Base-by-base conservation (phyloP, 1,140 invertebrate species). In the Drosophila repletoides region DNA sequence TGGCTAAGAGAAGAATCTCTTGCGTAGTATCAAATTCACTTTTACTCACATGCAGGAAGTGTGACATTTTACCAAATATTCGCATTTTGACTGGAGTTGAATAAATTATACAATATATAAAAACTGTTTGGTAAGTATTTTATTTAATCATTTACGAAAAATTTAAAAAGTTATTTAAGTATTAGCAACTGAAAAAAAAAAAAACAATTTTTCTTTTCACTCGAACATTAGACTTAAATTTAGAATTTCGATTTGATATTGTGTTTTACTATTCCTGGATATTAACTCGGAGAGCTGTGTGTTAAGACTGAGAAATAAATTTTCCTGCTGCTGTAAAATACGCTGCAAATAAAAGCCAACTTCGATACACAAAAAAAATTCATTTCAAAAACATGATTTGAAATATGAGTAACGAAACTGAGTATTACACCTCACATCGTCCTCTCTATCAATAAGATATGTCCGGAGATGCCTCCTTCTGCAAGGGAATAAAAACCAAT, bases 31-130 rank as follows among this genome's bases (percentile, higher is more conserved):
- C 10, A 21, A 17, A 40, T 38, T 31, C 10, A 6, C 14, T 24
- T 7, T 7, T 33, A 51, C 60, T 69, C 15, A 76, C 72, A 15
- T 76, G 60, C 3, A 72, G 22, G 17, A 58, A 46, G 6, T 66
- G 66, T 4, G 59, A 24, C 12, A 76, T 34, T 67, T 77, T 76
- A 4, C 68, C 66, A 51, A 73, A 64, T 12, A 83, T 36, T 5
- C 75, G 41, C 80, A 83, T 86, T 33, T 10, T 49, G 22, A 31
- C n/a, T n/a, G 15, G 29, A 1, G 21, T n/a, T 21, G 7, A n/a
- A 4, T 19, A 12, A 10, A 4, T 4, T 34, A 9, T 21, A 49
- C 45, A n/a, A 33, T 34, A 0, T 28, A 28, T 7, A n/a, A 21
- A 53, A 41, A 40, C n/a, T n/a, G n/a, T 19, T 33, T 21, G 0